Evolutionary conservation across 2,797 vertebrate genomes (phyloP).

Genomic region (Mormyrus proboscirostris): DNA sequence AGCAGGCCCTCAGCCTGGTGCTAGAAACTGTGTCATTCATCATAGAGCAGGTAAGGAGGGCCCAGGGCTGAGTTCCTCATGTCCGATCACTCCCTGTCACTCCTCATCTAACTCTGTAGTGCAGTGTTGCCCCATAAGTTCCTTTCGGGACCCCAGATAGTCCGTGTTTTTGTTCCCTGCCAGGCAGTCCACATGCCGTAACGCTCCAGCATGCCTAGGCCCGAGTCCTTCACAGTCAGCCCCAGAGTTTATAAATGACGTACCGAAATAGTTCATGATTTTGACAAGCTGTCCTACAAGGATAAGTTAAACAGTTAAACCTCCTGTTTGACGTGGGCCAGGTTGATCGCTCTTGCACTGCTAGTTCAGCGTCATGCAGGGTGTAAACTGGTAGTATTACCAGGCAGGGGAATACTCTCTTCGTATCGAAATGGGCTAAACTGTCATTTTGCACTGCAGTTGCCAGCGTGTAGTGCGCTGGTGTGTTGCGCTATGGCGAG

Average conservation of each 20-base stretch:
- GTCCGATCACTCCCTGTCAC: neutral
- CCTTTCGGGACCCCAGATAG: neutral
- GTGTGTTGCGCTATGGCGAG: neutral
- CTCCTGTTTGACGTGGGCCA: neutral
- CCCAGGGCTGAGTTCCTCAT: neutral
- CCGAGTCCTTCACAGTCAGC: neutral
- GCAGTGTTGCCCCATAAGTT: neutral
- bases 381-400: neutral
- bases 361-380: neutral
- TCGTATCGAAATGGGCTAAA: neutral
- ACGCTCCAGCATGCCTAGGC: neutral
- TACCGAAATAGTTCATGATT: neutral
- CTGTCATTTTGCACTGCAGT: neutral
- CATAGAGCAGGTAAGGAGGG: conserved; percentile 33
- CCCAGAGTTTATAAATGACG: neutral
- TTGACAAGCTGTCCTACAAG: neutral
- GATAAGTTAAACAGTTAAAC: neutral
- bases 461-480: neutral
- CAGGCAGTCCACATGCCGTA: neutral
- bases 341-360: neutral
- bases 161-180: neutral
- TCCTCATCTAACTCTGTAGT: neutral
- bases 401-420: neutral
- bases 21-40: conserved; percentile 86
- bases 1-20: conserved; percentile 75